Base-by-base conservation (phyloP, 1,140 invertebrate genomes). In the Drosophila ambigua region DNA sequence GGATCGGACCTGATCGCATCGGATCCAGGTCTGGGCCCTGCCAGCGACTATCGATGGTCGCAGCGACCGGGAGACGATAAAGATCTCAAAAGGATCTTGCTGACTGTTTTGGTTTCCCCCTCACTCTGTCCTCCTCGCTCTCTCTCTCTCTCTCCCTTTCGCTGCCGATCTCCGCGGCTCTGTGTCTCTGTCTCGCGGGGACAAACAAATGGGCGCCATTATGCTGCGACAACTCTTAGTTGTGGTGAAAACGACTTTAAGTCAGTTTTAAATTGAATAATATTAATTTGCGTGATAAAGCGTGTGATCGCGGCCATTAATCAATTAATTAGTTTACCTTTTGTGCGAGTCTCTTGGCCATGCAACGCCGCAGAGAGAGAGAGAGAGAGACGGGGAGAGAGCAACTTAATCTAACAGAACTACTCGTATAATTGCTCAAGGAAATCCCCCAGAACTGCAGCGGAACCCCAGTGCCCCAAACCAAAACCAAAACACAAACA, bases 71-170 rank as follows among this genome's bases (percentile, higher is more conserved):
- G 48, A 46, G 72, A 11, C 72, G 84, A 88, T 88, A 88, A 88
- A 88, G 84, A 88, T 88, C 84, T 84, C 84, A 89, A 78, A 89
- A 89, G 84, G 84, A 88, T 89, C 84, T 88, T 71, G 83, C 65
- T 83, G 83, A 88, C 77, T 88, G 35, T 39, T 39, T 39, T 39
- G 35, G 35, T 39, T 13, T 66, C 58, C 49, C 43, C 24, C 31
- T 58, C 60, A 46, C 58, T 50, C 60, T 48, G 52, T 64, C 54
- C 41, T 23, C 54, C 49, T 61, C 31, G 45, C 43, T 20, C 48
- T 49, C 20, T 54, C 11, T 54, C 51, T 44, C 9, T 16, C 20
- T 20, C 20, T 20, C 20, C 2, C 20, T 20, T 20, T 2, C 20
- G 20, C 20, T 20, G 20, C 20, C 20, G 20, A 20, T 20, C 20